phyloP scores from a whole-genome alignment of 1,140 invertebrate species.

The Calosoma granatense region DNA sequence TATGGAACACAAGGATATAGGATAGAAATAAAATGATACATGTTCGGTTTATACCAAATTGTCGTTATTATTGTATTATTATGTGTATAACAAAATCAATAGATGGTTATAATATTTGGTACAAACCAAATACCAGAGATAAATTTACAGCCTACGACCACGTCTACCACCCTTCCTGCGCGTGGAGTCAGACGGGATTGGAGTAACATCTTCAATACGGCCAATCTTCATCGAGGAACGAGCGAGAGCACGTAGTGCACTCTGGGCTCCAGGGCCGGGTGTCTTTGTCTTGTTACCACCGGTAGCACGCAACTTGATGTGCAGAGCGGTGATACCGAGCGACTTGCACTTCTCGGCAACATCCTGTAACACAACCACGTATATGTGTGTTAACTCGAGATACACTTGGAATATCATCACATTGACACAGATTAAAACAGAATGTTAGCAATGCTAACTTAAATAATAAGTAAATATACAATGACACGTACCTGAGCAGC shows the following conservation, averaged over 20 bases:
- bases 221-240: slow-evolving; percentile 99
- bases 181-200: slow-evolving; percentile 97
- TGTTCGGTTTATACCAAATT: not conserved
- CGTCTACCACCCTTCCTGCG: slow-evolving; percentile 98
- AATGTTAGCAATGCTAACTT: not conserved
- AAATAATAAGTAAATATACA: slow-evolving; percentile 4
- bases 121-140: slow-evolving; percentile 12
- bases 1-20: not conserved
- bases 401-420: no score
- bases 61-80: not conserved
- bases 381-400: no score
- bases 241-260: slow-evolving; percentile 92
- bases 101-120: not conserved
- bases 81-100: not conserved
- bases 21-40: not conserved
- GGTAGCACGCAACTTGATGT: slow-evolving; percentile 96
- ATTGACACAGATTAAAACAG: no score
- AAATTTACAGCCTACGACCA: slow-evolving; percentile 90
- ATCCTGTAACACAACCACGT: slow-evolving; percentile 57
- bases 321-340: slow-evolving; percentile 93
- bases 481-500: slow-evolving; percentile 77
- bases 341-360: slow-evolving; percentile 98
- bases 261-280: slow-evolving; percentile 97
- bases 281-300: slow-evolving; percentile 98
- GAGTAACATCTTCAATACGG: slow-evolving; percentile 98